Base-by-base conservation (phyloP, 2,113 vertebrate genomes). In the Ariopsis seemanni region DNA sequence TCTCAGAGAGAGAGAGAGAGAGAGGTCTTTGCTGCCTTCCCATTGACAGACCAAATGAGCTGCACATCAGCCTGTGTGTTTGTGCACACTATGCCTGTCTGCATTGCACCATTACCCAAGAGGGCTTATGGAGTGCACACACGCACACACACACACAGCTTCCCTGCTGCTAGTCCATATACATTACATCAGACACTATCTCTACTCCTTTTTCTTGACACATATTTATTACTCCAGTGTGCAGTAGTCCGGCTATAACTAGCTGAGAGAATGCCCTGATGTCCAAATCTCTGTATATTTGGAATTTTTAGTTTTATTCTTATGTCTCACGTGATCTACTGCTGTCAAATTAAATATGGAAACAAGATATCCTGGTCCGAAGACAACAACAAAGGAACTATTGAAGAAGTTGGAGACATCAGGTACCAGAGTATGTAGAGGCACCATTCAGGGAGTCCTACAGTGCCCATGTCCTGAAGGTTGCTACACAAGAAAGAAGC, bases 11-110 rank as follows among this genome's bases (percentile, higher is more conserved):
- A 65, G 25, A 55, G 48, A 50, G 57, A 65, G 20, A 75, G 69
- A 69, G 5, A 5, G 17, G 63, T 34, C 82, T 81, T 80, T 74
- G 85, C 74, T 84, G 25, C 67, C 84, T 42, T 5, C 86, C 62
- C n/a, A 79, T 79, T 78, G 83, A 89, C 80, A 67, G 74, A 60
- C 63, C 77, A 80, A 87, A 89, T 52, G 78, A 86, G 85, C 83
- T 85, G 67, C 83, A 85, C 55, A 85, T 83, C 72, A 78, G 74
- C 22, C 25, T 72, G 85, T 72, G 85, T 30, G 48, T 42, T 42
- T 57, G 53, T 55, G 77, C n/a, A 7, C 62, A 77, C 82, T n/a
- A 52, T 25, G 79, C 30, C 18, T 72, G 83, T 81, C 67, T 27
- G 58, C 65, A 10, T 67, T 55, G 87, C 60, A 84, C 88, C 63